phyloP scores from a whole-genome alignment of 2,888 invertebrate genomes.

The Pollenia labialis region DNA sequence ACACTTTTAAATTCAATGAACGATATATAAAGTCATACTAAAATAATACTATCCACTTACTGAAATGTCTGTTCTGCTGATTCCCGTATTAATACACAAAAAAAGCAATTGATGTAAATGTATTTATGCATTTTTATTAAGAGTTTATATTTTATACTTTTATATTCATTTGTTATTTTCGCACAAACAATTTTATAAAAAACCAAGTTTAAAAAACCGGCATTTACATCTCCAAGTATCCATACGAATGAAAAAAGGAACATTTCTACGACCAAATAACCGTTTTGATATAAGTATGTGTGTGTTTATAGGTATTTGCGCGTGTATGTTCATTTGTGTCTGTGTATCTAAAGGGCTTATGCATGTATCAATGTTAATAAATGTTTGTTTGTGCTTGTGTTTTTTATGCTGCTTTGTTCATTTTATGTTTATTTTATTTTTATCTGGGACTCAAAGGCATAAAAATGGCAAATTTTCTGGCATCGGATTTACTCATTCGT shows the following conservation, averaged over 20 bases:
- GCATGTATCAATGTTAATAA: no score
- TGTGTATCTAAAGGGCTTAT: background rate
- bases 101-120: no score
- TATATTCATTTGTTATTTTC: conserved; percentile 8
- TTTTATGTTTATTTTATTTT: conserved; percentile 65
- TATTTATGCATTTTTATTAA: no score
- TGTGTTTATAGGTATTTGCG: no score
- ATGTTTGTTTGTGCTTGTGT: background rate
- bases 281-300: background rate
- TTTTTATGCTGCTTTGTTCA: conserved; percentile 41
- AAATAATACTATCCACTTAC: no score
- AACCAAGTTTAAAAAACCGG: conserved; percentile 56
- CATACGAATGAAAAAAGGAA: conserved; percentile 17
- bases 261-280: background rate
- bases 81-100: no score
- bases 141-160: conserved; percentile 38
- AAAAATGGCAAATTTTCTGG: conserved; percentile 80
- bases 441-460: conserved; percentile 76
- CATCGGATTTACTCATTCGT: conserved; percentile 75
- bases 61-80: no score
- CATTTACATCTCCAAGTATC: conserved; percentile 63
- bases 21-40: no score
- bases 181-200: conserved; percentile 31
- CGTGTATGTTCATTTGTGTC: background rate
- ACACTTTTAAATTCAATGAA: no score